Percentiles rank a stretch among this genome's conserved stretches.
phyloP scores from a whole-genome alignment of 2,888 invertebrate genomes.

The Panzeria rudis region DNA sequence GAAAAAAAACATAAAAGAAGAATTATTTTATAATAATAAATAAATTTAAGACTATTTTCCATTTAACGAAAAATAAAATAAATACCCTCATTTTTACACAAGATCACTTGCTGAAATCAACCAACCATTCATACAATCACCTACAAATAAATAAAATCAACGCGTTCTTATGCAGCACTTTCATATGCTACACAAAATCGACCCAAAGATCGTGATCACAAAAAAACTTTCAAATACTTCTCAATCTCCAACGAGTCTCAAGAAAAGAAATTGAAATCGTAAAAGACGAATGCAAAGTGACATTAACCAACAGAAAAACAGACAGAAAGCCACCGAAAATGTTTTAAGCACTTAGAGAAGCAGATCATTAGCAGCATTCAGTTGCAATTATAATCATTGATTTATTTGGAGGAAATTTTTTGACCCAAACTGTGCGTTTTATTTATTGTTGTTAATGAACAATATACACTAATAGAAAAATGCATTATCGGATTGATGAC shows the following conservation, averaged over 20 bases:
- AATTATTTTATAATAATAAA: background rate
- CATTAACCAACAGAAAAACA: background rate
- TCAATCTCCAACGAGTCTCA: slow-evolving; percentile 42
- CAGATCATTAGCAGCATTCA: background rate
- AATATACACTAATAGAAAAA: too few relatives aligned
- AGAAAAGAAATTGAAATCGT: slow-evolving; percentile 48
- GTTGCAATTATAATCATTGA: too few relatives aligned
- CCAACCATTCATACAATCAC: slow-evolving; percentile 14
- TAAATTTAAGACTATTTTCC: background rate
- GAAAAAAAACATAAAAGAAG: background rate
- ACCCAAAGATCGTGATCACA: slow-evolving; percentile 47
- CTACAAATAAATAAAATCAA: slow-evolving; percentile 14
- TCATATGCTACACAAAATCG: background rate
- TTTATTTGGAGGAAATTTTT: too few relatives aligned
- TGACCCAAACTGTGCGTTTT: too few relatives aligned
- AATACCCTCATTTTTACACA: background rate
- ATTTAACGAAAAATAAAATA: background rate
- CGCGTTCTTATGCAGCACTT: background rate
- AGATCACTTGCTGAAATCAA: slow-evolving; percentile 54
- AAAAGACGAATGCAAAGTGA: slow-evolving; percentile 4
- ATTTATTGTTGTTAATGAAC: too few relatives aligned
- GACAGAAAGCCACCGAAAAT: background rate
- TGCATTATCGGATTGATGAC: background rate
- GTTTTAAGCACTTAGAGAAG: background rate
- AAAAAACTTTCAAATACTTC: slow-evolving; percentile 47